Base-by-base conservation (phyloP, 64 coral and sea anemone genomes). In the Acropora yongei region DNA sequence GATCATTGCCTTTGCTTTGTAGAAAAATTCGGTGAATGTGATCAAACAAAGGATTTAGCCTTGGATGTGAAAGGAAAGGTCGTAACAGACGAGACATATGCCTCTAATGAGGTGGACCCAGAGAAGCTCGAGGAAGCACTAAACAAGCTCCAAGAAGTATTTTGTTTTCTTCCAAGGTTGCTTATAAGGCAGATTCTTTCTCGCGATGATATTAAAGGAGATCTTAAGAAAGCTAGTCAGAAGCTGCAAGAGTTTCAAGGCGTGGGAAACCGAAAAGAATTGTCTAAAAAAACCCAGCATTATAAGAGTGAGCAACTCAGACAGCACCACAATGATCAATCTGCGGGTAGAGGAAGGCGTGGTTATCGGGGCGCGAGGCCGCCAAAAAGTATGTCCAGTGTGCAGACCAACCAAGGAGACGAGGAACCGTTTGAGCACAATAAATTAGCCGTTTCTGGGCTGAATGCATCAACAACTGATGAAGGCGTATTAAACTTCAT, bases 101-200 rank as follows among this genome's bases (percentile, higher is more conserved):
- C 10, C 60, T 60, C 80, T 80, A 68, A 88, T 80, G 86, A 93
- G 47, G 49, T 82, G 47, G 92, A 93, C 43, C 77, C 86, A n/a
- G 49, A 82, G 2, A 7, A 63, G 47, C 17, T 89, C 13, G 86
- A 88, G 0, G n/a, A 51, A 61, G 74, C 58, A 10, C 1, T 88
- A 8, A 60, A 68, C 43, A 51, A 66, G 50, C 86, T 93, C 3
- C 61, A 83, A n/a, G 86, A 63, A 76, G 45, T 47, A 13, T 93
- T 89, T 57, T 57, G 16, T 47, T 87, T 85, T 82, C 7, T 88
- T 42, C 85, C 68, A 63, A 53, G n/a, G 13, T 44, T 76, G 17
- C 50, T 89, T 3, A 89, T 93, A 12, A 89, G 63, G 44, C 88
- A 65, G 57, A 43, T 93, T 17, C 53, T 93, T 49, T 60, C 18